Evolutionary conservation across 2,797 vertebrate genomes (phyloP), one percentile per base, ranked within the genome.

Genomic region (Acestrorhynchus altus): DNA sequence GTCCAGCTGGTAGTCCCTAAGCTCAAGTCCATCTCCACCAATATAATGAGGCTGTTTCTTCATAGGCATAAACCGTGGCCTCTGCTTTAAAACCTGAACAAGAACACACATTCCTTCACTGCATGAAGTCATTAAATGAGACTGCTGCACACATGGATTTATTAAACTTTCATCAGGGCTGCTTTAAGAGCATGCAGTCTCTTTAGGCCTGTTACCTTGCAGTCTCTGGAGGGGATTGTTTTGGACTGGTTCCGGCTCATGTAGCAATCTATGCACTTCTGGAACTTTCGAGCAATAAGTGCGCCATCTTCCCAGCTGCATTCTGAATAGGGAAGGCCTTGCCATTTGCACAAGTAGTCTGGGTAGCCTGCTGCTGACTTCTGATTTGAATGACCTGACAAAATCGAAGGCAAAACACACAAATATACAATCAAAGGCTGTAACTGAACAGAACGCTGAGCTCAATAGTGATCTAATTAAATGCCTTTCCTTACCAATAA

Each of bases 221-320:
- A 98, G 0, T 99, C 97, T 89, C 95, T 96, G 85, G 88, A 98
- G 54, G 98, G 97, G 92, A 98, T 99, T 5, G 91, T 95, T 92
- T 98, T 99, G 72, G 95, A 97, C 4, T 98, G 98, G 92, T 99
- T 97, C 85, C 97, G 94, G 88, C 94, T 92, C 80, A 98, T 96
- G 87, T 99, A 99, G 76, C 96, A 95, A 77, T 97, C 96, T 20
- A 99, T 99, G 74, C 94, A 89, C 64, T 93, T 92, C 88, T 99
- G 97, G 89, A 98, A 99, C 87, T 99, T 99, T 85, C 93, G 96
- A 80, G 92, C 90, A 74, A 99, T 96, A 76, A 99, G 95, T 66
- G 93, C 96, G 1, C 98, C 98, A 60, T 99, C 98, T 87, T 99
- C 98, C 98, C 98, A 99, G 90, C 98, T 99, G 87, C 97, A 99